Conservation (phyloP, 2,888 invertebrate genomes). For the Neoascia interrupta region DNA sequence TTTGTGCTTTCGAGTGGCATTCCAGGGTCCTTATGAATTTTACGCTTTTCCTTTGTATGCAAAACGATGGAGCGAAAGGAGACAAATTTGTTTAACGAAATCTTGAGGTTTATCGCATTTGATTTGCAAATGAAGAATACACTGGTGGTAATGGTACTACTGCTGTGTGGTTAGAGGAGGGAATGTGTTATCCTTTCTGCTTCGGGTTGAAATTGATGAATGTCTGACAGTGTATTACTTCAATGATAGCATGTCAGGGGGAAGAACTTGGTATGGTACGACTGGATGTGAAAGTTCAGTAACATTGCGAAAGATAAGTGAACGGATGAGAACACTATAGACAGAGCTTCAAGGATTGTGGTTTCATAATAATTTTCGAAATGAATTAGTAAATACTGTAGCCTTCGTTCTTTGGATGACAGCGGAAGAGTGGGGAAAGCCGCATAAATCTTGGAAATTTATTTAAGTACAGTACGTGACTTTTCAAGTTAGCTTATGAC, state of each 20-base stretch:
- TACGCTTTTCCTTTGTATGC: slow-evolving; percentile 1
- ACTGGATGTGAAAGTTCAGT: slow-evolving; percentile 25
- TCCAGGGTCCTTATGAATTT: slow-evolving; percentile 43
- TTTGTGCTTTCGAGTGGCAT: slow-evolving; percentile 41
- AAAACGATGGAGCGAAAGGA: not conserved
- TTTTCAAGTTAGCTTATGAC: too few relatives aligned
- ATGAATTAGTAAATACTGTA: too few relatives aligned
- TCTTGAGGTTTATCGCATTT: slow-evolving; percentile 55
- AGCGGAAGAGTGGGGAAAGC: too few relatives aligned
- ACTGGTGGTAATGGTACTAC: not conserved
- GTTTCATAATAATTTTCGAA: not conserved
- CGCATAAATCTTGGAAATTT: too few relatives aligned
- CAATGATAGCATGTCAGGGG: not conserved
- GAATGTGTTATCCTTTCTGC: slow-evolving; percentile 4
- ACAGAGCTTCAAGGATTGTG: not conserved
- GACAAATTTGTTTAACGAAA: slow-evolving; percentile 53
- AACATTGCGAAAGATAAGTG: slow-evolving; percentile 27
- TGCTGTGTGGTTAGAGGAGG: not conserved
- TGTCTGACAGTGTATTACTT: slow-evolving; percentile 11
- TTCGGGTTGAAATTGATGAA: slow-evolving; percentile 40
- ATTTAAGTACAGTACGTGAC: too few relatives aligned
- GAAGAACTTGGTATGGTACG: too few relatives aligned
- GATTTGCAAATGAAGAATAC: slow-evolving; percentile 49
- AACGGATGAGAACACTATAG: slow-evolving; percentile 4
- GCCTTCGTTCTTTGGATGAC: too few relatives aligned